Evolutionary conservation across 1,140 invertebrate species (phyloP).

Genomic region (Plectus sambesii): DNA sequence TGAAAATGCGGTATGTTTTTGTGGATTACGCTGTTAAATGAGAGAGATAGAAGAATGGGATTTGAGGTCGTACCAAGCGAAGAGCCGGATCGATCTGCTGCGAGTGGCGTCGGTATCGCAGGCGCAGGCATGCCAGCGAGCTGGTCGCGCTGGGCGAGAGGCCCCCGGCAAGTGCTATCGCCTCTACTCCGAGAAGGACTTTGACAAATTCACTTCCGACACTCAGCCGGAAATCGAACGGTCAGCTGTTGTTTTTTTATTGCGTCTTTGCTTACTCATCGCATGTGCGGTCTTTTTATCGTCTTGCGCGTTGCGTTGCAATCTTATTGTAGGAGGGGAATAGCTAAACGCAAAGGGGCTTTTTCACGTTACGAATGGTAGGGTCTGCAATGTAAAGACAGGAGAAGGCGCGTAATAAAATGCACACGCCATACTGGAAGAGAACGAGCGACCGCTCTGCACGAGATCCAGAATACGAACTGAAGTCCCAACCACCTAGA

Average conservation of each 20-base stretch:
- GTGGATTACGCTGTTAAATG: slow-evolving; percentile 12
- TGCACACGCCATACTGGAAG: too few species aligned
- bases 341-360: too few species aligned
- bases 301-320: slow-evolving; percentile 11
- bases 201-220: slow-evolving; percentile 19
- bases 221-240: slow-evolving; percentile 33
- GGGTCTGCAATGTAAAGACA: too few species aligned
- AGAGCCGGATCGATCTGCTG: slow-evolving; percentile 30
- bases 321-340: too few species aligned
- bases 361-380: too few species aligned
- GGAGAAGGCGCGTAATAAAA: too few species aligned
- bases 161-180: slow-evolving; percentile 49
- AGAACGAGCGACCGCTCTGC: too few species aligned
- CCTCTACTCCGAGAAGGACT: slow-evolving; percentile 46
- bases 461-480: too few species aligned
- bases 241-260: background rate
- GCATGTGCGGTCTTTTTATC: slow-evolving; percentile 11
- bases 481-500: too few species aligned
- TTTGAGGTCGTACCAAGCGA: slow-evolving; percentile 29
- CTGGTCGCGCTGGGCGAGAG: slow-evolving; percentile 51
- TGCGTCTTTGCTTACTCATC: background rate
- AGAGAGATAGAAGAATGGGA: background rate
- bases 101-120: slow-evolving; percentile 39
- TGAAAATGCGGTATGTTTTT: slow-evolving; percentile 58
- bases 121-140: slow-evolving; percentile 44